A percentile compares a stretch with the other conserved stretches of the same genome.
phyloP scores from a whole-genome alignment of 2,113 vertebrate species.

The Eclectus roratus region DNA sequence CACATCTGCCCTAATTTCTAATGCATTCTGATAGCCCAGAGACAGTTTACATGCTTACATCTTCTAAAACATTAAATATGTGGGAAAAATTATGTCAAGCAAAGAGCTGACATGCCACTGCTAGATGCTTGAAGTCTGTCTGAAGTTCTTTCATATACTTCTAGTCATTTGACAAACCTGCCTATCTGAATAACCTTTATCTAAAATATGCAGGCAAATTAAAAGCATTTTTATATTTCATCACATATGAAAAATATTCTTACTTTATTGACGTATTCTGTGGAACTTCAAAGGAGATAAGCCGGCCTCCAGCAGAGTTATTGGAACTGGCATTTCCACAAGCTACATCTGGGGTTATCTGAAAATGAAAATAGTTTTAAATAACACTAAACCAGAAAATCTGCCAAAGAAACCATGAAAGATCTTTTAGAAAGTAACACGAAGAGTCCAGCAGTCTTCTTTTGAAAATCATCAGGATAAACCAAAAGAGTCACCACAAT shows the following conservation, averaged over 20 bases:
- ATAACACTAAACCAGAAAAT: background rate
- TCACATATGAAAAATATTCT: constrained; percentile 49
- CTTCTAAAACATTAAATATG: background rate
- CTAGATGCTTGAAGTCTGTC: background rate
- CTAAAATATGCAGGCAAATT: background rate
- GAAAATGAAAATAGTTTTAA: constrained; percentile 2
- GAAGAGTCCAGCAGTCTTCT: background rate
- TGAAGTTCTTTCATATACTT: background rate
- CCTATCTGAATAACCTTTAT: background rate
- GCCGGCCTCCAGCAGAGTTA: constrained; percentile 85
- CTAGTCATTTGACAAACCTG: background rate
- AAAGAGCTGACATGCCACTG: background rate
- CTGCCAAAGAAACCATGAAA: background rate
- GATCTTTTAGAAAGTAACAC: background rate
- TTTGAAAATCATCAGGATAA: background rate
- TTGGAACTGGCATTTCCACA: constrained; percentile 89
- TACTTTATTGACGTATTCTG: constrained; percentile 96
- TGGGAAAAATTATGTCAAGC: background rate
- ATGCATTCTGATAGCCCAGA: background rate
- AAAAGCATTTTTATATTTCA: background rate
- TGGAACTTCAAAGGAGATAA: constrained; percentile 87
- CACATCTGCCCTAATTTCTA: background rate
- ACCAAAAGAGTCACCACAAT: background rate
- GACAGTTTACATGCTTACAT: background rate
- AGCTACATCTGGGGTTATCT: constrained; percentile 85